Percentiles rank a stretch among this genome's conserved stretches.
Evolutionary conservation across 2,797 vertebrate genomes (phyloP).

Genomic region (Semaprochilodus insignis): DNA sequence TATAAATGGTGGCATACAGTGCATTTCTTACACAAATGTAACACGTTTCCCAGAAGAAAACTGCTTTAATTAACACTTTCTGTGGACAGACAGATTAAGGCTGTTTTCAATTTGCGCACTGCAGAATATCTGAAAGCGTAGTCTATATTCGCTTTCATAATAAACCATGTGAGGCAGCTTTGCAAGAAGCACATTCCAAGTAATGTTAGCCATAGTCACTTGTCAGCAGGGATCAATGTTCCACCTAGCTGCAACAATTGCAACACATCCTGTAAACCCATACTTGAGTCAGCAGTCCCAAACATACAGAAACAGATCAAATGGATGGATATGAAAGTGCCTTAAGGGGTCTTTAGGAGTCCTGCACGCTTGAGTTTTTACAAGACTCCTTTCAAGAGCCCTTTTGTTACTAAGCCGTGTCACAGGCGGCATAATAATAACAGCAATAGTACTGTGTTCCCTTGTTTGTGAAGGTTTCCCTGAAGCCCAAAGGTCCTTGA

Average conservation of each 20-base stretch:
- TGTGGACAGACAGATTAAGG: not conserved
- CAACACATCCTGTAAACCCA: not conserved
- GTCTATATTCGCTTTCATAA: not conserved
- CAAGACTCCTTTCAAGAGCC: not conserved
- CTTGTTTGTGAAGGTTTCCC: not conserved
- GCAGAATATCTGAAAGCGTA: not conserved
- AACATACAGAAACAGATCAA: not conserved
- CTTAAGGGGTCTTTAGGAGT: not conserved
- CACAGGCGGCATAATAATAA: not conserved
- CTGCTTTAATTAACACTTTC: too few species aligned
- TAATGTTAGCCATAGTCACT: not conserved
- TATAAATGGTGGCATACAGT: not conserved
- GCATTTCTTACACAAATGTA: too few species aligned
- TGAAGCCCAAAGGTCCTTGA: not conserved
- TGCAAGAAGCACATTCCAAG: not conserved
- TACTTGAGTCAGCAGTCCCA: not conserved
- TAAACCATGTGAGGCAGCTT: not conserved
- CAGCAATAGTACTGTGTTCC: not conserved
- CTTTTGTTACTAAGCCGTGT: not conserved
- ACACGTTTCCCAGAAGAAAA: not conserved
- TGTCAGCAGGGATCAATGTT: not conserved
- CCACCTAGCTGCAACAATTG: conserved; percentile 1
- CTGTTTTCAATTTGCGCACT: too few species aligned
- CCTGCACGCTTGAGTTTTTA: not conserved
- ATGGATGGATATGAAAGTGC: not conserved